Conservation (phyloP, 2,888 invertebrate genomes). For the Ophion ventricosus region DNA sequence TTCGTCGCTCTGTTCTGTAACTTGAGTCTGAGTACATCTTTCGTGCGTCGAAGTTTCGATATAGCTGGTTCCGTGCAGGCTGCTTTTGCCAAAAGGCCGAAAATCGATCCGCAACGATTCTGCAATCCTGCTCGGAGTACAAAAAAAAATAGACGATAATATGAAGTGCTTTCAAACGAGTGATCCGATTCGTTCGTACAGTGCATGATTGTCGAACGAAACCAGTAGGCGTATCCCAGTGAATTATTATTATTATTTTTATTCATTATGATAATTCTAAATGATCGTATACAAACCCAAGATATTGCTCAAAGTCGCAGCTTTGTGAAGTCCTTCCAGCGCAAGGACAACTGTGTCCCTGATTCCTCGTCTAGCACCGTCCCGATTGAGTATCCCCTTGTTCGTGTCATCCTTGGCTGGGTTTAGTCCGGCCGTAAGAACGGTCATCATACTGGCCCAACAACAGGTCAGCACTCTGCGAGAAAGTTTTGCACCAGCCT, state of each 20-base stretch:
- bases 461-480: conserved; percentile 93
- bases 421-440: conserved; percentile 88
- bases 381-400: conserved; percentile 78
- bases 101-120: conserved; percentile 94
- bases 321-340: conserved; percentile 95
- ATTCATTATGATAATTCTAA: too few relatives aligned
- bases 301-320: conserved; percentile 94
- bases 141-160: background rate
- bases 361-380: conserved; percentile 84
- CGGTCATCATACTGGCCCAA: conserved; percentile 96
- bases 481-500: conserved; percentile 91
- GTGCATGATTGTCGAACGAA: too few relatives aligned
- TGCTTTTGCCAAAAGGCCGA: conserved; percentile 93
- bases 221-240: too few relatives aligned
- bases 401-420: conserved; percentile 80
- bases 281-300: conserved; percentile 84
- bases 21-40: conserved; percentile 81
- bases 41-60: conserved; percentile 81
- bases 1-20: conserved; percentile 88
- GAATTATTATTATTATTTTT: too few relatives aligned
- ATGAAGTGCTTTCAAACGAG: background rate
- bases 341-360: conserved; percentile 94
- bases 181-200: too few relatives aligned
- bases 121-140: conserved; percentile 87
- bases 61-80: conserved; percentile 90